A percentile compares a stretch with the other conserved stretches of the same genome.
These are phyloP conservation scores for Polylopha cassiicola DNA, from an alignment of 2,888 invertebrate genomes.

Conservation along the genomic window DNA sequence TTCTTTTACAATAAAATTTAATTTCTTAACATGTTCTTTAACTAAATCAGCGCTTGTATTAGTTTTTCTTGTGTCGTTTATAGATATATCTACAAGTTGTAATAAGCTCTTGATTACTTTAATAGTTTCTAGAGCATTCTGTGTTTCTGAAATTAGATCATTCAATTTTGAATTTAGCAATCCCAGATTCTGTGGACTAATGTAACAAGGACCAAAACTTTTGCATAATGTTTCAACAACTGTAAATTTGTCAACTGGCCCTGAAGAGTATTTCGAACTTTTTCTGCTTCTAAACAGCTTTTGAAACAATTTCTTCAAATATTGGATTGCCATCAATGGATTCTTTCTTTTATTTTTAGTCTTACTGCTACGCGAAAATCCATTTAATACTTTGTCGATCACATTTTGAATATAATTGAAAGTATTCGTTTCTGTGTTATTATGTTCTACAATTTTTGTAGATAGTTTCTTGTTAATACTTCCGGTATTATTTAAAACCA, in stretches of 20 bases:
- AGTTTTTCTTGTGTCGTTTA: conserved; percentile 19
- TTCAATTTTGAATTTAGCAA: conserved; percentile 42
- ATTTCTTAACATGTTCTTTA: conserved; percentile 37
- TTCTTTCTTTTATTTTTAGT: conserved; percentile 30
- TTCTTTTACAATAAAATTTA: conserved; percentile 43
- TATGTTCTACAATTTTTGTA: background rate
- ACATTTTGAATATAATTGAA: conserved; percentile 26
- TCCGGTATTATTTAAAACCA: conserved; percentile 7
- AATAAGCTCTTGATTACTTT: conserved; percentile 52
- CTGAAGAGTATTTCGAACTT: conserved; percentile 23
- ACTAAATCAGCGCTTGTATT: conserved; percentile 22
- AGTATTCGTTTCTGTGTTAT: background rate
- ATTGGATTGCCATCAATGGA: conserved; percentile 34
- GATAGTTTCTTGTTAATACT: no score
- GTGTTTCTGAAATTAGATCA: conserved; percentile 44
- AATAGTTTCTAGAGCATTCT: conserved; percentile 44
- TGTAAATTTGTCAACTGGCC: conserved; percentile 32
- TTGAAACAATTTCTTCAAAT: conserved; percentile 47
- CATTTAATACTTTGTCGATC: conserved; percentile 27
- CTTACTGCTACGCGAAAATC: conserved; percentile 28
- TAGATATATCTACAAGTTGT: conserved; percentile 34
- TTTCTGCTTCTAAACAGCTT: conserved; percentile 37
- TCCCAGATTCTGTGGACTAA: conserved; percentile 32
- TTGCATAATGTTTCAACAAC: conserved; percentile 45
- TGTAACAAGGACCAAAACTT: conserved; percentile 41